Evolutionary conservation across 2,113 vertebrate genomes (phyloP).

Genomic region (Myanophis thanlyinensis): DNA sequence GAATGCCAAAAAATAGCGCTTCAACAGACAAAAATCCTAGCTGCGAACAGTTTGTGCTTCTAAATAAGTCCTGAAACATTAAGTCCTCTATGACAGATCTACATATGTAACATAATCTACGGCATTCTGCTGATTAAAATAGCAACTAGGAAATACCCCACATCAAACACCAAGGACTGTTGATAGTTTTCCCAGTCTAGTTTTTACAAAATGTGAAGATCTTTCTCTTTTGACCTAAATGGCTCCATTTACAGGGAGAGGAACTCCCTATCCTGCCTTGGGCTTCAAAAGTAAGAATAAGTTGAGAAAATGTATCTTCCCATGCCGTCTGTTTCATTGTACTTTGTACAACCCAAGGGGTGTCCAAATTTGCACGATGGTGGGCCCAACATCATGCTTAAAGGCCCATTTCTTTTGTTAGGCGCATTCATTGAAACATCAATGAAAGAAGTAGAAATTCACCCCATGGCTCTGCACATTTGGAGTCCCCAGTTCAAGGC

Average conservation of each 20-base stretch:
- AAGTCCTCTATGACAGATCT: background rate
- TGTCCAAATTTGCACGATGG: background rate
- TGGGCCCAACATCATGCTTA: background rate
- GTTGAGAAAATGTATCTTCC: background rate
- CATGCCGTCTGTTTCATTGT: background rate
- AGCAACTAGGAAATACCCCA: background rate
- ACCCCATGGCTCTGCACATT: too few relatives aligned
- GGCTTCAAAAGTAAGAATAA: background rate
- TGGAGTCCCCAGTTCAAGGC: too few relatives aligned
- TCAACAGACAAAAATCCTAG: background rate
- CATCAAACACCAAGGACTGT: background rate
- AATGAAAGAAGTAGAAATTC: background rate
- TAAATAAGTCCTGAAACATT: background rate
- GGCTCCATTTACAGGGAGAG: background rate
- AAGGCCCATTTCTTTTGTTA: background rate
- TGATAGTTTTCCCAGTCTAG: too few relatives aligned
- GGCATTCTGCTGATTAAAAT: background rate
- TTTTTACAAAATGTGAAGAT: too few relatives aligned
- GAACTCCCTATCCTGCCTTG: background rate
- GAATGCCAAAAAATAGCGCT: background rate
- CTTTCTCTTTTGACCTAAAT: background rate
- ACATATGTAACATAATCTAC: background rate
- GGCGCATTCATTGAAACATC: too few relatives aligned
- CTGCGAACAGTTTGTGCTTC: background rate
- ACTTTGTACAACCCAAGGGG: too few relatives aligned